These are phyloP conservation scores for Orchestes rusci DNA, from an alignment of 2,888 invertebrate genomes.

Conservation along the genomic window DNA sequence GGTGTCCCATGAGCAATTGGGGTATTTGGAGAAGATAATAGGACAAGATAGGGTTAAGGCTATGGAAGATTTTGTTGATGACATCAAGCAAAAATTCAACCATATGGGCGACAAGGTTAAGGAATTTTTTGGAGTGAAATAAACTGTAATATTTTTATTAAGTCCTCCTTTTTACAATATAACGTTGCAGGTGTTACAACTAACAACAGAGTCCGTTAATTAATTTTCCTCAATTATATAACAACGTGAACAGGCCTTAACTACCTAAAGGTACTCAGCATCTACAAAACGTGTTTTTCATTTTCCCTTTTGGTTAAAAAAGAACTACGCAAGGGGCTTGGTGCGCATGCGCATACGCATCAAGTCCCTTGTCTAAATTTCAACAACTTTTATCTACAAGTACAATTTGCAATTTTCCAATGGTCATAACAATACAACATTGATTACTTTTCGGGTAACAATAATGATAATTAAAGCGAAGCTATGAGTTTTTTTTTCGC, in stretches of 20 bases:
- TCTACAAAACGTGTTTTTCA: constrained; percentile 38
- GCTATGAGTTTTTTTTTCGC: too few relatives aligned
- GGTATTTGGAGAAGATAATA: constrained; percentile 12
- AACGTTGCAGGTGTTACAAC: constrained; percentile 44
- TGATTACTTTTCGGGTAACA: constrained; percentile 56
- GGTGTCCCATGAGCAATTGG: too few relatives aligned
- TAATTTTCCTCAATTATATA: constrained; percentile 37
- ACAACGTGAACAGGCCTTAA: constrained; percentile 48
- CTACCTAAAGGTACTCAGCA: constrained; percentile 46
- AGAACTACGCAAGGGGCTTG: too few relatives aligned
- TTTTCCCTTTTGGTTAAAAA: background rate
- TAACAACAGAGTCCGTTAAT: constrained; percentile 43
- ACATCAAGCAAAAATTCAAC: too few relatives aligned
- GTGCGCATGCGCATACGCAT: too few relatives aligned
- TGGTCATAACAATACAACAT: constrained; percentile 68
- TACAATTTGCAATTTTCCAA: too few relatives aligned
- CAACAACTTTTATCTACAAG: too few relatives aligned
- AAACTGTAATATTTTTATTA: constrained; percentile 45
- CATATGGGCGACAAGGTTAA: background rate
- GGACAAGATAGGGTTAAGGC: constrained; percentile 9
- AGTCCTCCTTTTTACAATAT: constrained; percentile 43
- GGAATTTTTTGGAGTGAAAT: constrained; percentile 7
- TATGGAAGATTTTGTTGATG: constrained; percentile 8
- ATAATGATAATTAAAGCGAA: too few relatives aligned
- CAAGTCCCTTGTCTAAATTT: too few relatives aligned